Evolutionary conservation across 2,888 invertebrate species (phyloP).

Genomic region (Tipula confusa): DNA sequence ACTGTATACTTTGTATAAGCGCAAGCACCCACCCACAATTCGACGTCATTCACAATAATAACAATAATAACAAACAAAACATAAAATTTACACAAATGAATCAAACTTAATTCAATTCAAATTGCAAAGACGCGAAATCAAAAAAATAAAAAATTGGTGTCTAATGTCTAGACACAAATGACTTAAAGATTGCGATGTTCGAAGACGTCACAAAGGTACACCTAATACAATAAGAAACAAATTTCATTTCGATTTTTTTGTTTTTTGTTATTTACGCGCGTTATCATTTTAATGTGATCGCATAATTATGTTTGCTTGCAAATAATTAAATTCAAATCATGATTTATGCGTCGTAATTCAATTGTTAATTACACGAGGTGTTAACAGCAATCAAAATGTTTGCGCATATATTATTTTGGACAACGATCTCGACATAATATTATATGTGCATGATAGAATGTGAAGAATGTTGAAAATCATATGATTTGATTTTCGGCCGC

Average conservation of each 20-base stretch:
- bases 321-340: not conserved
- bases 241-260: not conserved
- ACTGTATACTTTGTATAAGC: not conserved
- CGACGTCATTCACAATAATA: not conserved
- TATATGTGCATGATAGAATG: too few relatives aligned
- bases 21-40: conserved; percentile 17
- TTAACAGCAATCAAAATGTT: too few relatives aligned
- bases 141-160: not conserved
- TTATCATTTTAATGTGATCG: not conserved
- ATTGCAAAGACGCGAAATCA: not conserved
- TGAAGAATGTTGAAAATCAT: too few relatives aligned
- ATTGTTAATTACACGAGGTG: not conserved
- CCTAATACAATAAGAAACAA: not conserved
- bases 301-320: not conserved
- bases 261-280: too few relatives aligned
- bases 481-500: too few relatives aligned
- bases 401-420: too few relatives aligned
- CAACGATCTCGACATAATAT: too few relatives aligned
- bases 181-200: not conserved
- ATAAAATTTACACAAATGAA: not conserved
- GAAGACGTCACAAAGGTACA: not conserved
- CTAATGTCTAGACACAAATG: conserved; percentile 7
- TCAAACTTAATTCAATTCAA: conserved; percentile 12
- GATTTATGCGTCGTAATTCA: not conserved
- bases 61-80: not conserved